These are phyloP conservation scores for Artibeus lituratus DNA, from an alignment of 2,797 vertebrate species.

Conservation along the genomic window DNA sequence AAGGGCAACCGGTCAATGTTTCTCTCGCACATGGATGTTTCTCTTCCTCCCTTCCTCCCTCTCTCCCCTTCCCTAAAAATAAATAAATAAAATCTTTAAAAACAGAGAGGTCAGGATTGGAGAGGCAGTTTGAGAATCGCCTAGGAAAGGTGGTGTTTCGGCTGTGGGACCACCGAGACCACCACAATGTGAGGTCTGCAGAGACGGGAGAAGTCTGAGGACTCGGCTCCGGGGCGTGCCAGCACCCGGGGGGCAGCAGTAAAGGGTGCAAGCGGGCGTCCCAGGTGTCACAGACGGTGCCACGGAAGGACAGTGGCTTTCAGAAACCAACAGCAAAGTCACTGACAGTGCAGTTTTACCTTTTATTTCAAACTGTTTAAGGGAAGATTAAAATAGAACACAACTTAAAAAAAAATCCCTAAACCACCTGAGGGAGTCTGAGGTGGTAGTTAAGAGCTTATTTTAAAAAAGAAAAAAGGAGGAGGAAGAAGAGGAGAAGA, in stretches of 20 bases:
- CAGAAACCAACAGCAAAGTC: neutral
- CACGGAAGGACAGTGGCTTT: neutral
- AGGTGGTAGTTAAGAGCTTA: neutral
- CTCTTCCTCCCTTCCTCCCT: too few relatives aligned
- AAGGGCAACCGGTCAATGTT: too few relatives aligned
- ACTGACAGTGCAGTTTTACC: neutral
- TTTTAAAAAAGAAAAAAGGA: neutral
- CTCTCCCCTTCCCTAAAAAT: too few relatives aligned
- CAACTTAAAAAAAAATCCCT: neutral
- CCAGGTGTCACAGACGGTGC: neutral
- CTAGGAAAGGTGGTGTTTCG: neutral
- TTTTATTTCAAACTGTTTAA: neutral
- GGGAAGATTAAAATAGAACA: constrained; percentile 14
- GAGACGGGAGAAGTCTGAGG: neutral
- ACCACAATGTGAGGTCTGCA: neutral
- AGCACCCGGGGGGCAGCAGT: neutral
- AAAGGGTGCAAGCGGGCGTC: neutral
- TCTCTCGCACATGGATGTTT: too few relatives aligned
- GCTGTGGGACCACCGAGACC: neutral
- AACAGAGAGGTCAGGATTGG: neutral
- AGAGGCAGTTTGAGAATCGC: neutral
- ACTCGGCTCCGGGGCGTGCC: too few relatives aligned
- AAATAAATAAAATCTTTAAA: too few relatives aligned
- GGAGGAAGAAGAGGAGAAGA: neutral
- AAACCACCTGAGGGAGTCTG: neutral